Base-by-base conservation (phyloP, 2,113 vertebrate genomes). In the Polypterus bichir region DNA sequence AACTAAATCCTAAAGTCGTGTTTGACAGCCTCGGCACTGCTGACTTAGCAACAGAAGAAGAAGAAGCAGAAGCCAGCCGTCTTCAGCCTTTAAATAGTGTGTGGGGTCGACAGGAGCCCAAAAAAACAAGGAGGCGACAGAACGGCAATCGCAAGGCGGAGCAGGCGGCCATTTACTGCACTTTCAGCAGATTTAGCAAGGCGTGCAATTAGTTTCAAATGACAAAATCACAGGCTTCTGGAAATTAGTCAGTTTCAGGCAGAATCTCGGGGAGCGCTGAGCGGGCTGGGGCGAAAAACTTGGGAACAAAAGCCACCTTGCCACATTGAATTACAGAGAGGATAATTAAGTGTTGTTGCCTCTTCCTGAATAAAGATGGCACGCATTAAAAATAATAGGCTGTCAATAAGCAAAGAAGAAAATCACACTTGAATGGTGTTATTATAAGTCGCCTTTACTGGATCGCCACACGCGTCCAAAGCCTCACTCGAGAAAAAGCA, bases 321-420 rank as follows among this genome's bases (percentile, higher is more conserved):
- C 71, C 78, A 64, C 59, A 71, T 58, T 77, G 74, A 77, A 83
- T 84, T 82, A 68, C 69, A 81, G 81, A 76, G 66, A 75, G 81
- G 84, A 71, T 89, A 90, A 93, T 92, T 92, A 89, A 78, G 74
- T 81, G 72, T 80, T 84, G 79, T 71, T 79, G 75, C 71, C 60
- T 54, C 76, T 78, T 80, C 74, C 73, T 74, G 72, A 61, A 62
- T 77, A 76, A 78, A 77, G 74, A 79, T 83, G 72, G 64, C 58
- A 77, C 70, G 68, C 76, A 77, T 64, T 63, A 82, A 80, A 86
- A 87, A 84, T 80, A 84, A 83, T 75, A 81, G 79, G 73, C 6
- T 87, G 79, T 77, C 79, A 86, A 70, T 77, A 77, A 6, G 63
- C 68, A 66, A 75, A 75, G 71, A 70, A 70, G 54, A 77, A 27